These are phyloP conservation scores for Itoplectis maculator DNA, from an alignment of 2,888 invertebrate genomes.

Conservation along the genomic window DNA sequence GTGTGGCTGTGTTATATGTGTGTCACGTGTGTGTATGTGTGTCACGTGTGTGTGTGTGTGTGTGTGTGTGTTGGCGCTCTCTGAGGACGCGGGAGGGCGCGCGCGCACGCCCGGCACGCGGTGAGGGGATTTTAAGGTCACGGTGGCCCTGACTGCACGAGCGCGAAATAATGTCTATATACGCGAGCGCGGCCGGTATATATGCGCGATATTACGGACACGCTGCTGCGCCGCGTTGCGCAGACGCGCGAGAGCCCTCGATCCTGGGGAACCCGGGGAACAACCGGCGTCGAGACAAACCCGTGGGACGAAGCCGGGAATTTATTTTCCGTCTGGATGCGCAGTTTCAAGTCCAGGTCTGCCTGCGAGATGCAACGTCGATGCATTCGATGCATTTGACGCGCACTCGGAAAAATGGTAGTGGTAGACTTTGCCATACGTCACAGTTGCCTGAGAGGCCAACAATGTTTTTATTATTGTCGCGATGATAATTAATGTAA, in stretches of 20 bases:
- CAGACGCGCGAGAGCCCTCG: constrained; percentile 66
- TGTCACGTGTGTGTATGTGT: not conserved
- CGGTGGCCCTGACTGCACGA: constrained; percentile 87
- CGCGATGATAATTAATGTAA: no score
- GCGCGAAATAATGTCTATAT: constrained; percentile 81
- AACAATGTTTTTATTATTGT: not conserved
- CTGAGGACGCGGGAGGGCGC: constrained; percentile 70
- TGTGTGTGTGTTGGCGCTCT: constrained; percentile 2
- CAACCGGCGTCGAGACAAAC: not conserved
- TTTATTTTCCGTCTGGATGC: constrained; percentile 46
- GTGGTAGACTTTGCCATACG: no score
- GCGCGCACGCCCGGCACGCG: constrained; percentile 84
- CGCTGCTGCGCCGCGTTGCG: constrained; percentile 38
- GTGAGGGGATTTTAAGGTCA: constrained; percentile 86
- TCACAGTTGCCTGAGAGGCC: no score
- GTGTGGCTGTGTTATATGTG: no score
- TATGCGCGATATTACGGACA: no score
- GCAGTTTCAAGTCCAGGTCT: no score
- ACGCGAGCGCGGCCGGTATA: not conserved
- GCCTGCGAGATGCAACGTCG: not conserved
- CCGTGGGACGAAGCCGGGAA: constrained; percentile 48
- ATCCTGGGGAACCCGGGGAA: constrained; percentile 60
- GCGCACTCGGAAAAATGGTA: no score
- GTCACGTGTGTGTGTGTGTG: not conserved
- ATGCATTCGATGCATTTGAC: no score